Evolutionary conservation across 1,140 invertebrate species (phyloP).

Genomic region (Lamellibrachia luymesi): DNA sequence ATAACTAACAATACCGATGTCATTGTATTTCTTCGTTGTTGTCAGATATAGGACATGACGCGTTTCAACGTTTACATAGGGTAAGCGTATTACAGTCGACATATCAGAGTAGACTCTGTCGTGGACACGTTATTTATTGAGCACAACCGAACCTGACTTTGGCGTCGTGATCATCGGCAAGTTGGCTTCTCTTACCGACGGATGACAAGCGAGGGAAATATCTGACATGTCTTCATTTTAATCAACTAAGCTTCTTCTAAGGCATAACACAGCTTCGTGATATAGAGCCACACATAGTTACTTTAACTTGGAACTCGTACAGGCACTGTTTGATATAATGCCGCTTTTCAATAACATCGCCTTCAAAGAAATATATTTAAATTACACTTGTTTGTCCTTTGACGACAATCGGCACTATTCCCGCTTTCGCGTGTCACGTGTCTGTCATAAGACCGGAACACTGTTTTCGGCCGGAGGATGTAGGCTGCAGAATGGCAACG

Average conservation of each 20-base stretch:
- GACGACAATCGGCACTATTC: not conserved
- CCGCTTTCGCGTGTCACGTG: not conserved
- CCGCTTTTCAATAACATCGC: not conserved
- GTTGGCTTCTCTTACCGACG: not conserved
- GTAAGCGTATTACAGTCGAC: too few species aligned
- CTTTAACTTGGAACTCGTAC: not conserved
- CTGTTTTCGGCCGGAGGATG: not conserved
- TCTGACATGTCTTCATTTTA: not conserved
- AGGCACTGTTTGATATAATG: not conserved
- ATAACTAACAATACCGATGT: not conserved
- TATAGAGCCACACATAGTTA: not conserved
- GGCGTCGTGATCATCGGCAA: not conserved
- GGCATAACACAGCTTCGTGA: not conserved
- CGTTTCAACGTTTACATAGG: too few species aligned
- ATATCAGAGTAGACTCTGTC: not conserved
- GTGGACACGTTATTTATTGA: not conserved
- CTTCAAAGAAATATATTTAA: not conserved
- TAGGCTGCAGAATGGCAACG: not conserved
- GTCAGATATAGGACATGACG: not conserved
- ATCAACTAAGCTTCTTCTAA: not conserved
- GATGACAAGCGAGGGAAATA: not conserved
- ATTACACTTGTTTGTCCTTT: not conserved
- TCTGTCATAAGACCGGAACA: conserved; percentile 11
- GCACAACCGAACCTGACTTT: not conserved
- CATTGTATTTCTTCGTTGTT: not conserved